Evolutionary conservation across 2,888 invertebrate species (phyloP), one percentile per base, ranked within the genome.

Genomic region (Tetheella fluctuosa): DNA sequence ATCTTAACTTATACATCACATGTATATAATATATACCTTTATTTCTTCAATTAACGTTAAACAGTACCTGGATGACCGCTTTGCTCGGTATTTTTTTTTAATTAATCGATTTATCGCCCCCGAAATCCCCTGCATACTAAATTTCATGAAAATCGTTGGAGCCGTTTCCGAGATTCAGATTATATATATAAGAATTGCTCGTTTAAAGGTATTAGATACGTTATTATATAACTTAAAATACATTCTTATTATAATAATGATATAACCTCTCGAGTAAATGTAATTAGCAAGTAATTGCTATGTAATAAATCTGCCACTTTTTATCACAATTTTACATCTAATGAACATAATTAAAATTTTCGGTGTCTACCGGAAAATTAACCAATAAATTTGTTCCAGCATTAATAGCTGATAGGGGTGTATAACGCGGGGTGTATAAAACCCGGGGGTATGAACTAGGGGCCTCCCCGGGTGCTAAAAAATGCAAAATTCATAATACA

Each of bases 401-500:
- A 62, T 64, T 65, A 66, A 63, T 64, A 70, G 58, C 42, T 48
- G n/a, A 42, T 42, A 20, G 57, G 62, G 59, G 56, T 61, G 68
- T 67, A 57, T 15, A 39, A 8, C 15, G 59, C 34, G n/a, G 58
- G 62, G 59, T 63, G 55, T 61, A 69, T 69, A 57, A n/a, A 39
- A 39, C 6, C 59, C 34, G 20, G 57, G 59, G 64, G 60, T 64
- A 58, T 58, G 61, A 48, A 48, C 48, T 48, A 20, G 62, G 58
- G 28, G 64, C 63, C 30, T 55, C 55, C 34, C 20, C 30, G 55
- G 34, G 34, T 34, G 54, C 42, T 52, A 58, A 39, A 34, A 52
- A 57, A 71, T 73, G 66, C 70, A 75, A 74, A 71, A 74, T 73
- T 75, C 68, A 73, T 70, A 69, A 61, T 58, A 62, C 58, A 66